Evolutionary conservation across 2,113 vertebrate species (phyloP).

Genomic region (Dendrocopos noguchii): DNA sequence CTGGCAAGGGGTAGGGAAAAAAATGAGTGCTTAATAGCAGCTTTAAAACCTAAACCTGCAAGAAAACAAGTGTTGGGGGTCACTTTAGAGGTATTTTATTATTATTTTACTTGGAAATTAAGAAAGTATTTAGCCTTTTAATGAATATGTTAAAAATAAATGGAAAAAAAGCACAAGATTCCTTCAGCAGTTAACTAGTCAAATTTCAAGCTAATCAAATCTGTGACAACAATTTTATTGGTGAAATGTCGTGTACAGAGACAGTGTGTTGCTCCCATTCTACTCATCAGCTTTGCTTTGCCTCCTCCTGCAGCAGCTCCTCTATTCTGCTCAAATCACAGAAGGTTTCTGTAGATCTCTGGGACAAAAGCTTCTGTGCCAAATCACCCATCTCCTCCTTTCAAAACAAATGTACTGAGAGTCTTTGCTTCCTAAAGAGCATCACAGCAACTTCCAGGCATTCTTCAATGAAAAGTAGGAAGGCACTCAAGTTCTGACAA

Average conservation of each 20-base stretch:
- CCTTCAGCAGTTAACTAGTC: background rate
- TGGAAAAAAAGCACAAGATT: background rate
- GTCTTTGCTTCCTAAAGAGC: background rate
- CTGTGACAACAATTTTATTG: constrained; percentile 14
- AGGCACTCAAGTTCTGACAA: background rate
- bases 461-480: background rate
- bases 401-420: background rate
- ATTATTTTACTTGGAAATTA: background rate
- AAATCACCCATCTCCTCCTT: background rate
- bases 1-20: background rate
- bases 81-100: background rate
- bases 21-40: background rate
- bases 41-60: constrained; percentile 6
- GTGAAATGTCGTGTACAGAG: background rate
- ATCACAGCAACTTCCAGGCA: background rate
- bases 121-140: background rate
- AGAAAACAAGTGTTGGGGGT: background rate
- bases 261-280: background rate
- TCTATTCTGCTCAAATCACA: background rate
- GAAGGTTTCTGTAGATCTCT: background rate
- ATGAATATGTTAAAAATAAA: background rate
- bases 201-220: background rate
- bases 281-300: background rate
- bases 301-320: background rate
- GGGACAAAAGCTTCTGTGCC: background rate